A percentile compares a stretch with the other conserved stretches of the same genome.
Evolutionary conservation across 2,113 vertebrate species (phyloP).

Genomic region (Anarrhichthys ocellatus): DNA sequence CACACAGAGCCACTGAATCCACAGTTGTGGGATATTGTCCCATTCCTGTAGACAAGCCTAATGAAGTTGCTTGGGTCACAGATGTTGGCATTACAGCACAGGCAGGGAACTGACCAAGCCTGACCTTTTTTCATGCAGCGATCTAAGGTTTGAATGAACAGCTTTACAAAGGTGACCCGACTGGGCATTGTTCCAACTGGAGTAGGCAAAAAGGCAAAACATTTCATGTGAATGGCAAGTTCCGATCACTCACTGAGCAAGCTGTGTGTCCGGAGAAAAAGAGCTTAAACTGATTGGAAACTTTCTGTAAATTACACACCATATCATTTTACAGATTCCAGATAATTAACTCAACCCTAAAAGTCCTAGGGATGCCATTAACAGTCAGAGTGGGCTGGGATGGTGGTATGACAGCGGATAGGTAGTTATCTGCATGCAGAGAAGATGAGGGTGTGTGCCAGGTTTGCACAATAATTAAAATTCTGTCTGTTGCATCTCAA

Average conservation of each 20-base stretch:
- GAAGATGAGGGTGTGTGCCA: conserved; percentile 33
- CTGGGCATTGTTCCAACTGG: conserved; percentile 27
- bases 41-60: conserved; percentile 21
- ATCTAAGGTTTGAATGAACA: conserved; percentile 21
- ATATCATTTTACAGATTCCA: neutral
- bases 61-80: conserved; percentile 46
- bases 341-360: neutral
- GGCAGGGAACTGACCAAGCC: conserved; percentile 16
- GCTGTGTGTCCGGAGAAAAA: neutral
- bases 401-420: conserved; percentile 29
- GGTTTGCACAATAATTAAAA: conserved; percentile 63
- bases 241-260: neutral
- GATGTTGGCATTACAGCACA: conserved; percentile 38
- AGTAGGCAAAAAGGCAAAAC: conserved; percentile 7
- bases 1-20: conserved; percentile 20
- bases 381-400: conserved; percentile 14
- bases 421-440: conserved; percentile 37
- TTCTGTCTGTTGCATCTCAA: conserved; percentile 46
- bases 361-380: conserved; percentile 6
- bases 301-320: neutral
- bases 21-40: conserved; percentile 21
- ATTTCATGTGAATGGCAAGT: conserved; percentile 22
- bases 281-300: neutral
- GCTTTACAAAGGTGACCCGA: conserved; percentile 47
- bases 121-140: conserved; percentile 30